Evolutionary conservation across 2,113 vertebrate genomes (phyloP).

Genomic region (Grallaria varia): DNA sequence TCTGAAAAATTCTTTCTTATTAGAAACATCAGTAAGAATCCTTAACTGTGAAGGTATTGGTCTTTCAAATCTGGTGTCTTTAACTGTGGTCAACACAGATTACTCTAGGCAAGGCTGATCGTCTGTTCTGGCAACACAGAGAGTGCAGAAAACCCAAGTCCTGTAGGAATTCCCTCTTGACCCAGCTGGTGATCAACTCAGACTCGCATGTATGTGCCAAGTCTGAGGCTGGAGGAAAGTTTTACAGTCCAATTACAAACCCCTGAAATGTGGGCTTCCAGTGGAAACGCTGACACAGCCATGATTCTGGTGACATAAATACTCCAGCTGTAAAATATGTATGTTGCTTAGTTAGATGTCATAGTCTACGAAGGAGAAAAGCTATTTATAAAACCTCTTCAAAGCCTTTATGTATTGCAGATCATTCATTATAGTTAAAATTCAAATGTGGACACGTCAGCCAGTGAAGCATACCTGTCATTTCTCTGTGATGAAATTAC

Average conservation of each 20-base stretch:
- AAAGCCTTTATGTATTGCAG: slow-evolving; percentile 33
- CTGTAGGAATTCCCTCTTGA: slow-evolving; percentile 39
- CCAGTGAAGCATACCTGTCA: neutral
- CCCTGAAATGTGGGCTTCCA: slow-evolving; percentile 61
- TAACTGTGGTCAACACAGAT: neutral
- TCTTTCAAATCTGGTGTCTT: neutral
- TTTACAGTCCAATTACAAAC: slow-evolving; percentile 67
- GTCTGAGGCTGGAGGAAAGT: slow-evolving; percentile 59
- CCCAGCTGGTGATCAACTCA: slow-evolving; percentile 37
- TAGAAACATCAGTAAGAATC: neutral
- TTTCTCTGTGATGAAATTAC: slow-evolving; percentile 29
- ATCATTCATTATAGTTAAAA: slow-evolving; percentile 63
- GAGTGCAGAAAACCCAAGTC: neutral
- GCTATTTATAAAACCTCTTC: slow-evolving; percentile 55
- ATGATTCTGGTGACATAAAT: slow-evolving; percentile 54
- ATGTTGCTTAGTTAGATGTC: slow-evolving; percentile 59
- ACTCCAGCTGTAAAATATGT: slow-evolving; percentile 62
- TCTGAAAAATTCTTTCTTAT: neutral
- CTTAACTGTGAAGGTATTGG: accelerated
- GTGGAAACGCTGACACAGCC: slow-evolving; percentile 67
- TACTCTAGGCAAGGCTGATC: neutral
- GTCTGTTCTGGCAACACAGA: neutral
- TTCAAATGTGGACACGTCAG: slow-evolving; percentile 32
- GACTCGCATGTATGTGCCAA: slow-evolving; percentile 38
- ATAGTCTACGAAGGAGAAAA: neutral